phyloP scores from a whole-genome alignment of 2,888 invertebrate genomes.

The Tridacna crocea region DNA sequence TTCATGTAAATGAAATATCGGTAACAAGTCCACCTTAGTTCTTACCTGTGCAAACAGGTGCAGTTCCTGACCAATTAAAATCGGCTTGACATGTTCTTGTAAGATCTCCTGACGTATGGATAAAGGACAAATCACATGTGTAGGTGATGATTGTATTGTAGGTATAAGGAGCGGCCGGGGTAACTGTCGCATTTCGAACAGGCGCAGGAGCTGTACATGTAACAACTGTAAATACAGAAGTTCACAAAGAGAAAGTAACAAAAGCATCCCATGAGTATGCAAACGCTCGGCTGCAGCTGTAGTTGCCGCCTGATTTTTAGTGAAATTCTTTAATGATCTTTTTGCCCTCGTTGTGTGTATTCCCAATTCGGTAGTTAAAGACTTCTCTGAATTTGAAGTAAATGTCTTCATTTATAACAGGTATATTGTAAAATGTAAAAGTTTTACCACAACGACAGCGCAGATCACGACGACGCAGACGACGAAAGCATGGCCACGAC shows the following conservation, averaged over 20 bases:
- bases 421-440: too few species aligned
- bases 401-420: too few species aligned
- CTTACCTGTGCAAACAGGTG: conserved; percentile 53
- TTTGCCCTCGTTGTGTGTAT: too few species aligned
- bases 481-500: too few species aligned
- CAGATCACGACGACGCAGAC: too few species aligned
- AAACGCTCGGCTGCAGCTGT: not conserved
- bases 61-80: conserved; percentile 38
- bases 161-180: conserved; percentile 28
- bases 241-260: not conserved
- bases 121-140: conserved; percentile 39
- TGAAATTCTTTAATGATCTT: not conserved
- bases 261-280: not conserved
- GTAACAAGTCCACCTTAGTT: too few species aligned
- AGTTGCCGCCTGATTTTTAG: not conserved
- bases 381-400: too few species aligned
- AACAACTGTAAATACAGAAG: not conserved
- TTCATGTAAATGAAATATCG: too few species aligned
- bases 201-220: conserved; percentile 1
- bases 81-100: conserved; percentile 42
- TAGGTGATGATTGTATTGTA: conserved; percentile 46
- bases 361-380: too few species aligned
- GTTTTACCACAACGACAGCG: too few species aligned
- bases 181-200: conserved; percentile 23
- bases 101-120: conserved; percentile 45